Evolutionary conservation across 37 sponge, comb jelly and placozoan genomes (phyloP), one percentile per base, ranked within the genome.

Genomic region (Hormiphora californensis): DNA sequence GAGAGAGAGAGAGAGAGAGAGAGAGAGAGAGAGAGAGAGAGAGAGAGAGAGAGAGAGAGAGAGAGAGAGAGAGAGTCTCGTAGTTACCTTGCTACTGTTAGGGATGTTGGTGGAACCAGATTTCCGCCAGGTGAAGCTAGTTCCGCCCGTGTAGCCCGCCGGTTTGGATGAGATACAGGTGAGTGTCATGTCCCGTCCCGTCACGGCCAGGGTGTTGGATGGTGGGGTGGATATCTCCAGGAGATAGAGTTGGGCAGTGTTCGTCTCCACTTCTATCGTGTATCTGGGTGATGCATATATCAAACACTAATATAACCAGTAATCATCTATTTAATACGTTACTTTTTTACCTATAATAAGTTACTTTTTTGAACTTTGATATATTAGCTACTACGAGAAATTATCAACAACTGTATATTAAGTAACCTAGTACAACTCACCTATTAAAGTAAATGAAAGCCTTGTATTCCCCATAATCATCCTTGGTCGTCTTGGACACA

Each of bases 391-490:
- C 8, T 8, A 46, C 8, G 15, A 49, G 53, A 15, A 49, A 49
- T 49, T 15, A 49, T 49, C 15, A 17, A 49, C 9, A 9, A 17
- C 9, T 49, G 12, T 49, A 49, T 49, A 49, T 9, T 17, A 17
- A 49, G 15, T 49, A 49, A 49, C 53, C 9, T 28, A 12, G 27
- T 5, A 57, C n/a, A 57, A 57, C 61, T 67, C 21, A 73, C 81
- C 81, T 33, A n/a, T 33, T 46, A 21, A 73, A 73, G 44, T 32
- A 73, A 5, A 36, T 46, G n/a, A 41, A 25, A 8, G 81, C 81
- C 43, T 37, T 73, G 46, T 73, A 73, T 11, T n/a, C 43, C 25
- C 81, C 81, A 73, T 27, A 73, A 5, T 40, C n/a, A 40, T 38
- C 81, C 21, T 43, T 3, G 19, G 7, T 73, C 46, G 38, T 36